These are phyloP conservation scores for Steinernema hermaphroditum DNA, from an alignment of 2,888 invertebrate species.

Conservation along the genomic window DNA sequence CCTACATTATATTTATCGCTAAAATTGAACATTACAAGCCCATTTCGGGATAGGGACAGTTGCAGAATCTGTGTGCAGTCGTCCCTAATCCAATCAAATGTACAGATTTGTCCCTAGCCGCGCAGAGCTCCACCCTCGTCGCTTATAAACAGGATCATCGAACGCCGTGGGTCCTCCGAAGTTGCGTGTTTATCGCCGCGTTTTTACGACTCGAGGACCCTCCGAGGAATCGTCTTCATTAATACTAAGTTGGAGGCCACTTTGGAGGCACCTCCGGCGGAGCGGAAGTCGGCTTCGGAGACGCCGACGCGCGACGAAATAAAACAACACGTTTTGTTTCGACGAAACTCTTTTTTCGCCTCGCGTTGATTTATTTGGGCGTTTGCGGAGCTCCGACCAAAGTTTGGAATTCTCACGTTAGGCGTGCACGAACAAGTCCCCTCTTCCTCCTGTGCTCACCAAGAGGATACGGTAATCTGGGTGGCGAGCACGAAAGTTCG, in stretches of 20 bases:
- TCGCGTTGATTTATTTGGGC: conserved; percentile 12
- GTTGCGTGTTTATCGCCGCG: conserved; percentile 28
- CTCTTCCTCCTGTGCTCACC: background rate
- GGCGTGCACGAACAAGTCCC: background rate
- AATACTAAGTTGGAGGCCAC: conserved; percentile 27
- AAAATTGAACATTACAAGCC: no score
- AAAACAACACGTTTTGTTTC: conserved; percentile 20
- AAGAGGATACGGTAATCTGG: conserved; percentile 25
- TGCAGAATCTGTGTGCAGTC: no score
- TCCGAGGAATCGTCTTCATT: background rate
- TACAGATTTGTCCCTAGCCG: no score
- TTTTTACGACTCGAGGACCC: conserved; percentile 18
- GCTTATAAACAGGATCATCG: background rate
- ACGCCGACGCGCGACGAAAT: conserved; percentile 20
- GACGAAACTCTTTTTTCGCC: conserved; percentile 9
- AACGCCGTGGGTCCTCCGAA: background rate
- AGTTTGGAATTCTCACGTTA: conserved; percentile 7
- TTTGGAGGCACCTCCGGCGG: conserved; percentile 1
- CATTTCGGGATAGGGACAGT: no score
- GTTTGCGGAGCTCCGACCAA: background rate
- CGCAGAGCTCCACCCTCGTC: no score
- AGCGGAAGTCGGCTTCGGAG: background rate
- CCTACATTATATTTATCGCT: no score
- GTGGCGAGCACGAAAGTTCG: background rate
- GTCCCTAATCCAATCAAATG: no score